A percentile compares a stretch with the other conserved stretches of the same genome.
phyloP scores from a whole-genome alignment of 2,888 invertebrate species.

The Cantharis rustica region DNA sequence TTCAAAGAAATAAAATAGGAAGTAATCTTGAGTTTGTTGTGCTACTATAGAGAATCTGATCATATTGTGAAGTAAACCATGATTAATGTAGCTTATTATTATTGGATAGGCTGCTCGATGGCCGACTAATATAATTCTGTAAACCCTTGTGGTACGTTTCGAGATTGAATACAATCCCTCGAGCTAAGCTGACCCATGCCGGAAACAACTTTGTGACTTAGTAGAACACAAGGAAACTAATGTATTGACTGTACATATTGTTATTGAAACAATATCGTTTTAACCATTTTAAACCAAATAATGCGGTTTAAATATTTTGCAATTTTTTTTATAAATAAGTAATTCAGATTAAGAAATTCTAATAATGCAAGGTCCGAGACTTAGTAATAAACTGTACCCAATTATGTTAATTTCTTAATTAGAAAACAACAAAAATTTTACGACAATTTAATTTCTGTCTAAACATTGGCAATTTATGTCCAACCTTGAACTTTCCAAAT shows the following conservation, averaged over 20 bases:
- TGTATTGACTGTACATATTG: conserved; percentile 13
- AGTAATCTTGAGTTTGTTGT: neutral
- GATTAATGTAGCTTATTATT: conserved; percentile 35
- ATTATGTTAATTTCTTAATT: neutral
- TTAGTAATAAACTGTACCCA: neutral
- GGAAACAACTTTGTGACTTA: conserved; percentile 26
- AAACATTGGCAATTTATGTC: neutral
- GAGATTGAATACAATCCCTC: conserved; percentile 37
- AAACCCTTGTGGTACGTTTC: conserved; percentile 42
- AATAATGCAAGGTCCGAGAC: neutral
- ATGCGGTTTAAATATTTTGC: neutral
- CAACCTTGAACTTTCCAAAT: neutral
- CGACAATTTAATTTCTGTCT: neutral
- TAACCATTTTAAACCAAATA: neutral
- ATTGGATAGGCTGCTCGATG: conserved; percentile 33
- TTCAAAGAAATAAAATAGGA: conserved; percentile 11
- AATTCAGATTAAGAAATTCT: neutral
- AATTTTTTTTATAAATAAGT: neutral
- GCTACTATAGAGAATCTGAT: conserved; percentile 32
- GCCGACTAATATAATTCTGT: conserved; percentile 37
- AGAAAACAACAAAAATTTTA: neutral
- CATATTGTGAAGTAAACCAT: conserved; percentile 33
- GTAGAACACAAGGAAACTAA: conserved; percentile 21
- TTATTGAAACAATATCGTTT: neutral
- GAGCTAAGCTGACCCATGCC: conserved; percentile 28